Evolutionary conservation across 2,797 vertebrate species (phyloP).

Genomic region (Lacerta viridis): DNA sequence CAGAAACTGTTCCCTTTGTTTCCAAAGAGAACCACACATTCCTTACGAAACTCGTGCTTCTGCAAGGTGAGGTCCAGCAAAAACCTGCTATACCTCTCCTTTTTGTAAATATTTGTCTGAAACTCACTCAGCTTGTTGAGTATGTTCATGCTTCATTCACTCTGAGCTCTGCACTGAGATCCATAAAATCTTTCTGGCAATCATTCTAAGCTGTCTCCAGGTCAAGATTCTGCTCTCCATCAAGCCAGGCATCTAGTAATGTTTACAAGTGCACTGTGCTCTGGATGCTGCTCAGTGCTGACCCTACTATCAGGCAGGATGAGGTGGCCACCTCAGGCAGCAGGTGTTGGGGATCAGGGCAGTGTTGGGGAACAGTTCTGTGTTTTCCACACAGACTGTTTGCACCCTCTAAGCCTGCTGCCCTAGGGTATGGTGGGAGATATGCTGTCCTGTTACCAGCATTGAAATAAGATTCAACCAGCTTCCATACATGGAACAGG

Average conservation of each 20-base stretch:
- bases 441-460: no score
- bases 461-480: no score
- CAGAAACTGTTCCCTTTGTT: neutral
- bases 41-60: neutral
- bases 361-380: no score
- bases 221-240: neutral
- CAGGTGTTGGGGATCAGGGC: no score
- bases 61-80: slow-evolving; percentile 34
- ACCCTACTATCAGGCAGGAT: no score
- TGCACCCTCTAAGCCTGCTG: no score
- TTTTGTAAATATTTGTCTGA: slow-evolving; percentile 70
- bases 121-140: slow-evolving; percentile 46
- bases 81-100: slow-evolving; percentile 65
- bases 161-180: neutral
- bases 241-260: neutral
- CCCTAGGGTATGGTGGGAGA: no score
- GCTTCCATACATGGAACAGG: no score
- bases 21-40: neutral
- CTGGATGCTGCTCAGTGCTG: neutral
- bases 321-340: no score
- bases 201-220: neutral
- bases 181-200: neutral
- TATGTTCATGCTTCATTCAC: slow-evolving; percentile 19
- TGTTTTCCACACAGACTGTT: no score
- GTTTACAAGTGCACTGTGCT: neutral